Evolutionary conservation across 2,888 invertebrate species (phyloP), one percentile per base, ranked within the genome.

Genomic region (Dasysyrphus tricinctus): DNA sequence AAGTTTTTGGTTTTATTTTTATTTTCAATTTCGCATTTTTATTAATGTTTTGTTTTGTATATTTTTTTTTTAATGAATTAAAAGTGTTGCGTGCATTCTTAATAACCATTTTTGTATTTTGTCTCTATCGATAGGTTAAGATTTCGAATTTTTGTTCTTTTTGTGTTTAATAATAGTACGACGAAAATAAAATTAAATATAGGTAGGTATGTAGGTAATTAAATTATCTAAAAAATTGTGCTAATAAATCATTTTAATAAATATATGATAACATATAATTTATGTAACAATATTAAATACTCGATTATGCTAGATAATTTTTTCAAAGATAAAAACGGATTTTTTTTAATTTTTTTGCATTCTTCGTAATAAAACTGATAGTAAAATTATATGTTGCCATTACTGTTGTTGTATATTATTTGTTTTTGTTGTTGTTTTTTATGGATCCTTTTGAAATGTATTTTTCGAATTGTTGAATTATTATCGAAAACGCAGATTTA

Each of bases 151-250:
- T 57, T 47, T 29, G 24, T 59, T 61, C 14, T 14, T 65, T 63
- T 57, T 49, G 76, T 77, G 42, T 44, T 57, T 16, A 32, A 34
- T 49, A 37, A 49, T 49, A 59, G 61, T 11, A 29, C 42, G 61
- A 78, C 57, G 57, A 70, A 77, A 78, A 63, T 32, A 44, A 85
- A 81, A 82, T 61, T 19, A 59, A 37, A 37, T 59, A 37, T 59
- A 54, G 19, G 12, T 54, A 54, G 29, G 29, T 54, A 54, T 5
- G 29, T 54, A 32, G 54, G 54, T 82, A 82, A 79, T 75, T 72
- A 78, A 82, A 78, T 86, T 82, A 79, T 82, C 86, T 86, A 82
- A 72, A 79, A 73, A 82, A 83, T 85, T 85, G 73, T 81, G 81
- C 85, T 85, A 85, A 85, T 81, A 85, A 86, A 86, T 82, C 37